Evolutionary conservation across 2,113 vertebrate species (phyloP), one percentile per base, ranked within the genome.

Genomic region (Hippolais icterina): DNA sequence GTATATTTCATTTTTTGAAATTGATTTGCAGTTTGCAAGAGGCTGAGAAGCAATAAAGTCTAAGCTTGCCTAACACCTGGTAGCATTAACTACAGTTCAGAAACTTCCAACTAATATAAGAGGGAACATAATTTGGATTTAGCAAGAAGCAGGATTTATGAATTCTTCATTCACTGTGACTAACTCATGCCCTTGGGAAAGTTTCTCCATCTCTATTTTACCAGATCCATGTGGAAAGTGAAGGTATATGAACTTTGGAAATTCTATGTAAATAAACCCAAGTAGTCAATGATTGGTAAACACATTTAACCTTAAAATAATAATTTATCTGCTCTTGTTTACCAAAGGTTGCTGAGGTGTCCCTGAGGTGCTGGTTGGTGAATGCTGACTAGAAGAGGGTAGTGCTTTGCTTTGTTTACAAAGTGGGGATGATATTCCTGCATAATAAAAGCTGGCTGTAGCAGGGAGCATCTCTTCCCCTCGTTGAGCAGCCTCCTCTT

Each of bases 121-220:
- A 86, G 15, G 39, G 47, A 92, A 65, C 47, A 39, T 54, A 72
- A 68, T 83, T 61, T 88, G 54, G 50, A 60, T 42, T 75, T 76
- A 89, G 60, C 52, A 71, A 82, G 74, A 65, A 77, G 72, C 15
- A 78, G 57, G 69, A 82, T 77, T 86, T 64, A 71, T 79, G 65
- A 87, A 50, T 82, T 93, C 50, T 93, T 66, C 27, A 54, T 64
- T 84, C 75, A 10, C 71, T 79, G 39, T 88, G 91, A 86, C 70
- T 94, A 93, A 80, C 41, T 94, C 47, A 23, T 54, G 42, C 79
- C 79, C 87, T 87, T 80, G 75, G 87, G 42, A 83, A 88, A 74
- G 23, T 65, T 28, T 79, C 39, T 71, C 56, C 59, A 52, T 71
- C 72, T 69, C 61, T 88, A 1, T 47, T 92, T 91, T 78, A 66